Conservation (phyloP, 2,113 vertebrate species). For the Seriola rivoliana region DNA sequence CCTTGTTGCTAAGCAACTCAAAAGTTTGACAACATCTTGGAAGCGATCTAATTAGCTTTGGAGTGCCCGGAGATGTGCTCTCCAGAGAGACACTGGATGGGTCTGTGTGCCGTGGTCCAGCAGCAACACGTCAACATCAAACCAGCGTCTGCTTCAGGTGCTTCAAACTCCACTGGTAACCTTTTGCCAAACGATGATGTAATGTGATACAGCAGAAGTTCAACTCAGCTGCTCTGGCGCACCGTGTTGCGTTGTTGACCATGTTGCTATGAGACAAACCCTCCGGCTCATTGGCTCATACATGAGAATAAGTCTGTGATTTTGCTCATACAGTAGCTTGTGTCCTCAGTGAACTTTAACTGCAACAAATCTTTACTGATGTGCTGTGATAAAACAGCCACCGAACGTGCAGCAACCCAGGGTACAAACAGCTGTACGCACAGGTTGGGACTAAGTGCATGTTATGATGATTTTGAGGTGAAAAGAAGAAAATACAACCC, state of each 20-base stretch:
- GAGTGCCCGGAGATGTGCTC: neutral
- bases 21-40: constrained; percentile 37
- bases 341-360: neutral
- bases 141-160: constrained; percentile 29
- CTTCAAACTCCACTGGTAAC: neutral
- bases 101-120: neutral
- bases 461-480: too few species aligned
- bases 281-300: neutral
- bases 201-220: neutral
- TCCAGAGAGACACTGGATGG: neutral
- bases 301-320: neutral
- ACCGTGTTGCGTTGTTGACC: neutral
- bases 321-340: neutral
- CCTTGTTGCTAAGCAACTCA: constrained; percentile 47
- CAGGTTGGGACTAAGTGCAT: too few species aligned
- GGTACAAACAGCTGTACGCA: too few species aligned
- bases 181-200: constrained; percentile 13
- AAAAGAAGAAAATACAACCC: too few species aligned
- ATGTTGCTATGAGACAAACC: constrained; percentile 22
- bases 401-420: too few species aligned
- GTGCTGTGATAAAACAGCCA: too few species aligned
- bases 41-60: constrained; percentile 26
- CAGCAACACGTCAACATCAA: neutral
- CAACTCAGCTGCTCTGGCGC: neutral
- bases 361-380: too few species aligned